These are phyloP conservation scores for Myotis lucifugus DNA, from an alignment of 2,113 vertebrate species.

Conservation along the genomic window DNA sequence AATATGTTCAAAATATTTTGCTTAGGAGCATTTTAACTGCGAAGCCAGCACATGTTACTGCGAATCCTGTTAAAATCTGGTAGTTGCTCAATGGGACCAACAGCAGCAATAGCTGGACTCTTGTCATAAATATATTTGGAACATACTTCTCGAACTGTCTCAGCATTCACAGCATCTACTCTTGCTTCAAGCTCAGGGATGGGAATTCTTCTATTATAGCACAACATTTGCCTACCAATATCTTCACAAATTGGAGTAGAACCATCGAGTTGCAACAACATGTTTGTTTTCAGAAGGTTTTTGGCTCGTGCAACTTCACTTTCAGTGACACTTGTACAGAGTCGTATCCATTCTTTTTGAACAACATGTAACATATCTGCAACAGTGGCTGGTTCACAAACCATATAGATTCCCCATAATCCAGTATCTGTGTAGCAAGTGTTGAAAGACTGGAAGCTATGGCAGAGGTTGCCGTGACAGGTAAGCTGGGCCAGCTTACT, in stretches of 20 bases:
- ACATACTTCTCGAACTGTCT: constrained; percentile 93
- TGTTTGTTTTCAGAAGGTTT: constrained; percentile 98
- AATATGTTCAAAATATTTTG: not conserved
- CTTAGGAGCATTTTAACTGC: constrained; percentile 34
- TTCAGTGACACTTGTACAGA: constrained; percentile 94
- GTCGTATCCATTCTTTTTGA: constrained; percentile 95
- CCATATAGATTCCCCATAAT: constrained; percentile 97
- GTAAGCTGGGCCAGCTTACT: constrained; percentile 95
- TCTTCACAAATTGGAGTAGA: constrained; percentile 99
- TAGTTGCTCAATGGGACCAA: constrained; percentile 89
- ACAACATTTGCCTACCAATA: constrained; percentile 98
- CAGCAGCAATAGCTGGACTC: constrained; percentile 93
- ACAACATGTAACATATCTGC: constrained; percentile 93
- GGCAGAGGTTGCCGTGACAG: constrained; percentile 95
- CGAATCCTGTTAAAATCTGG: constrained; percentile 74
- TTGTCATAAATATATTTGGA: constrained; percentile 95
- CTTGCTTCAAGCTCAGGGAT: constrained; percentile 97
- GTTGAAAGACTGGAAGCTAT: constrained; percentile 99
- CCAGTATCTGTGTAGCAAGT: constrained; percentile 99
- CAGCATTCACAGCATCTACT: constrained; percentile 93
- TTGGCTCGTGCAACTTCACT: constrained; percentile 93
- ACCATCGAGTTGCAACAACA: constrained; percentile 97
- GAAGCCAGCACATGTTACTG: constrained; percentile 73
- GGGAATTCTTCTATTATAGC: constrained; percentile 96
- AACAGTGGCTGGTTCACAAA: constrained; percentile 94